Evolutionary conservation across 2,888 invertebrate species (phyloP).

Genomic region (Plutella xylostella): DNA sequence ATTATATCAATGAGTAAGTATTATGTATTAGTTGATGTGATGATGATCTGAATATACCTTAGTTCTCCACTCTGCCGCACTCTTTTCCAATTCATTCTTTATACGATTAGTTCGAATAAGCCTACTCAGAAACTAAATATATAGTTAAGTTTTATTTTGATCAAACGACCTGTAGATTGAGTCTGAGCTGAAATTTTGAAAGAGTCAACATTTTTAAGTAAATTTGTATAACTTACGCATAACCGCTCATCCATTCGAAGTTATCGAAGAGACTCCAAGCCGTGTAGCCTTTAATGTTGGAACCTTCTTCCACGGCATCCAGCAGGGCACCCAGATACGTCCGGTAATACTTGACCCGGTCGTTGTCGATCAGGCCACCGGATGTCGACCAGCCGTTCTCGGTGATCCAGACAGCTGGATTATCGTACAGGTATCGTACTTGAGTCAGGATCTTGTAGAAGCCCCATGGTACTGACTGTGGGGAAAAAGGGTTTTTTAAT

Average conservation of each 20-base stretch:
- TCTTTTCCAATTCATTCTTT: no score
- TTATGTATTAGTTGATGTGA: no score
- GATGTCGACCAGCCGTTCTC: slow-evolving; percentile 71
- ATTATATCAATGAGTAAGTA: no score
- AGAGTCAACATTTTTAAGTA: no score
- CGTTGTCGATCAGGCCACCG: slow-evolving; percentile 55
- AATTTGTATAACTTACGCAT: slow-evolving; percentile 43
- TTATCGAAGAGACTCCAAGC: slow-evolving; percentile 75
- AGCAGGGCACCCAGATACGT: slow-evolving; percentile 51
- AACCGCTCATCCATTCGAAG: slow-evolving; percentile 74
- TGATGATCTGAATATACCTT: no score
- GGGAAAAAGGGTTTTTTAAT: no score
- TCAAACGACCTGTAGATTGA: no score
- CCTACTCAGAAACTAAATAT: no score
- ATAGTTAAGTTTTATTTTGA: no score
- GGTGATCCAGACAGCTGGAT: slow-evolving; percentile 68
- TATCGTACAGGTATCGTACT: slow-evolving; percentile 55
- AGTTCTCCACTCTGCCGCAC: no score
- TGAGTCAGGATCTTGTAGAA: slow-evolving; percentile 67
- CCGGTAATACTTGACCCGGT: slow-evolving; percentile 48
- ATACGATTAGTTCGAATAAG: no score
- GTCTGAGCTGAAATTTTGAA: no score
- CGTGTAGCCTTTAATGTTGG: slow-evolving; percentile 63
- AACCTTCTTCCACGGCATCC: slow-evolving; percentile 55
- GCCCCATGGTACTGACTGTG: slow-evolving; percentile 70